phyloP scores from a whole-genome alignment of 2,888 invertebrate species.

The Tipula lateralis region DNA sequence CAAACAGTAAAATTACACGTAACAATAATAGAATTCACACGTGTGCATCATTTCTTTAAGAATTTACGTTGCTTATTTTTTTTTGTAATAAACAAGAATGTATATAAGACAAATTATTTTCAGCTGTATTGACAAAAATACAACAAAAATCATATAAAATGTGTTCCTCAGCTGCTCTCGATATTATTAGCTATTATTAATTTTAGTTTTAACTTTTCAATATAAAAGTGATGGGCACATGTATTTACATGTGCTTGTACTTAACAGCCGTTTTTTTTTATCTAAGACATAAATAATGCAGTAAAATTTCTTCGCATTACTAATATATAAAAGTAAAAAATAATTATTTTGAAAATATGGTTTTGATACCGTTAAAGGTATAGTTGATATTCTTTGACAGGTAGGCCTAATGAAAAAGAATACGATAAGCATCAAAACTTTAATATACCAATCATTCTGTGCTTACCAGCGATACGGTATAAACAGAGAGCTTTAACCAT shows the following conservation, averaged over 20 bases:
- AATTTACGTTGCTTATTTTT: slow-evolving; percentile 15
- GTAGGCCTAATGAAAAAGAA: too few species aligned
- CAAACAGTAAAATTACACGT: background rate
- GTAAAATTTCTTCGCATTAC: too few species aligned
- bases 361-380: too few species aligned
- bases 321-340: too few species aligned
- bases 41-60: slow-evolving; percentile 31
- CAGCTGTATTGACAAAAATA: slow-evolving; percentile 31
- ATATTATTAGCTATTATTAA: slow-evolving; percentile 25
- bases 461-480: too few species aligned
- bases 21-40: slow-evolving; percentile 29
- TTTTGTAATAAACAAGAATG: slow-evolving; percentile 20
- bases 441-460: too few species aligned
- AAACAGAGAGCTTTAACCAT: too few species aligned
- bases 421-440: too few species aligned
- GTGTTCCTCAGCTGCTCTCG: slow-evolving; percentile 28
- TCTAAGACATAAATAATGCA: background rate
- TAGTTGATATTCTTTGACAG: too few species aligned
- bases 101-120: slow-evolving; percentile 29
- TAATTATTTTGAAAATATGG: too few species aligned
- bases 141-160: slow-evolving; percentile 24
- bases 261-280: background rate
- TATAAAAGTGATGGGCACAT: slow-evolving; percentile 2
- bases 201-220: slow-evolving; percentile 20
- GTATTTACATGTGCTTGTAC: slow-evolving; percentile 16